These are phyloP conservation scores for Stigmatopora nigra DNA, from an alignment of 2,113 vertebrate genomes.

Conservation along the genomic window DNA sequence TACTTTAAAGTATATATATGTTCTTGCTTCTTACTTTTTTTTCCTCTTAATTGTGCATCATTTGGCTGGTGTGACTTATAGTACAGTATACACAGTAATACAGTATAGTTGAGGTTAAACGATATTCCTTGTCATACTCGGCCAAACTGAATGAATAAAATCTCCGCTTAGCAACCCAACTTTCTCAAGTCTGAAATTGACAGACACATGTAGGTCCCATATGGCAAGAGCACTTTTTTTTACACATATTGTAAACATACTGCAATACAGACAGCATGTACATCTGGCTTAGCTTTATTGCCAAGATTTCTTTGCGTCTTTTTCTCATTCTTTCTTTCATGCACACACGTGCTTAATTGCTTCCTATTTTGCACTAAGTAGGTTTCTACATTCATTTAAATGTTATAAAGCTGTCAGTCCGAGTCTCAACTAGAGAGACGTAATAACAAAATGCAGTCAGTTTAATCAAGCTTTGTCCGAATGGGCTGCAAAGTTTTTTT, in stretches of 20 bases:
- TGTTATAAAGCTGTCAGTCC: slow-evolving; percentile 47
- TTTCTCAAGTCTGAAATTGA: slow-evolving; percentile 6
- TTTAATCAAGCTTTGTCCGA: slow-evolving; percentile 23
- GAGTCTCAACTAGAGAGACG: slow-evolving; percentile 38
- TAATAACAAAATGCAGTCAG: slow-evolving; percentile 21
- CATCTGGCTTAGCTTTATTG: slow-evolving; percentile 40
- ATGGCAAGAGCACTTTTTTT: slow-evolving; percentile 4
- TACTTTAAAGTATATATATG: no score
- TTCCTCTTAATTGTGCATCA: no score
- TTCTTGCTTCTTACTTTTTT: no score
- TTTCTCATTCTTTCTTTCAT: slow-evolving; percentile 8
- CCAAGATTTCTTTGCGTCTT: slow-evolving; percentile 27
- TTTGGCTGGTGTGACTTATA: no score
- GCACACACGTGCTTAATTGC: slow-evolving; percentile 30
- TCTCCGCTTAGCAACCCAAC: background rate
- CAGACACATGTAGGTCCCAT: slow-evolving; percentile 13
- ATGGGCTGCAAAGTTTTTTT: slow-evolving; percentile 23
- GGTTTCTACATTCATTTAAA: slow-evolving; percentile 43
- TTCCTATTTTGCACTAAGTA: slow-evolving; percentile 36
- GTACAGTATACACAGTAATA: no score
- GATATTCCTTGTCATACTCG: no score
- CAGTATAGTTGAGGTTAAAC: no score
- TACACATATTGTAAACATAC: slow-evolving; percentile 3
- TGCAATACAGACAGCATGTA: slow-evolving; percentile 26
- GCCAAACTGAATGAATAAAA: no score